Conservation (phyloP, 2,113 vertebrate genomes). For the Hemiscyllium ocellatum region DNA sequence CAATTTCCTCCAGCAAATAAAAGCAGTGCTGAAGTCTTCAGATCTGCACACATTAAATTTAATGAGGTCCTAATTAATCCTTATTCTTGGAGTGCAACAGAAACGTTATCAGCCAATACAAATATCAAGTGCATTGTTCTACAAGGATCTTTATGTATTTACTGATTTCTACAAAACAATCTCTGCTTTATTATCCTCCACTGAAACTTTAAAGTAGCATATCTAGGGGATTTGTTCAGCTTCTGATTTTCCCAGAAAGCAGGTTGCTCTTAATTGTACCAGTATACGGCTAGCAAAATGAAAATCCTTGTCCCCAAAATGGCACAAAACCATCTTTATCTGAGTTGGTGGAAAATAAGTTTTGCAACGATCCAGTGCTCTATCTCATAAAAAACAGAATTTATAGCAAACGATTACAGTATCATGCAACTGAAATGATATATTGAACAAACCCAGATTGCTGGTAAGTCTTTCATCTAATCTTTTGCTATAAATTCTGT, state of each 20-base stretch:
- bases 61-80: constrained; percentile 30
- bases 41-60: constrained; percentile 32
- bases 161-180: background rate
- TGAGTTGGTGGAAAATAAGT: background rate
- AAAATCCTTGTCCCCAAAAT: background rate
- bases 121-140: constrained; percentile 30
- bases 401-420: too few relatives aligned
- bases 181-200: background rate
- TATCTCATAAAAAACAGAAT: background rate
- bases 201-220: background rate
- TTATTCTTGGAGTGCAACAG: constrained; percentile 23
- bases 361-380: background rate
- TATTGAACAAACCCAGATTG: too few relatives aligned
- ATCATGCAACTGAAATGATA: too few relatives aligned
- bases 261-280: background rate
- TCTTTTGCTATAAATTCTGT: too few relatives aligned
- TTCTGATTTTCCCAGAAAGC: background rate
- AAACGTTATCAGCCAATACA: constrained; percentile 28
- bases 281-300: background rate
- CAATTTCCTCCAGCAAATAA: constrained; percentile 28
- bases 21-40: constrained; percentile 18
- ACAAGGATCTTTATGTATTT: constrained; percentile 21
- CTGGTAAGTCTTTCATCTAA: too few relatives aligned
- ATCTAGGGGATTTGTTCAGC: background rate
- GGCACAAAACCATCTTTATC: background rate